Percentiles rank a stretch among this genome's conserved stretches.
These are phyloP conservation scores for Morpho achilles DNA, from an alignment of 2,888 invertebrate genomes.

Conservation along the genomic window DNA sequence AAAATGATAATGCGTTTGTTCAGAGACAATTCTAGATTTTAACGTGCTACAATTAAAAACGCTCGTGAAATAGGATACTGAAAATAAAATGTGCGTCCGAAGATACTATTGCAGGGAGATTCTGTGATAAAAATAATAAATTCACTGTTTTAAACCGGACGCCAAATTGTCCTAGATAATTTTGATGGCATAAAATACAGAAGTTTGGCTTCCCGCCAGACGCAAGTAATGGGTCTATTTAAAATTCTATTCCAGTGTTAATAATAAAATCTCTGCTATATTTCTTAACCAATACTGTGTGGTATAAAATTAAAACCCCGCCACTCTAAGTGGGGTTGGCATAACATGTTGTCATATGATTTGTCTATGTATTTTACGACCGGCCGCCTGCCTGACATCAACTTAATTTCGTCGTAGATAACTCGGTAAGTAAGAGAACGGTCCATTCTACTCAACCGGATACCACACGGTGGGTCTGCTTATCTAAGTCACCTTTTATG, in stretches of 20 bases:
- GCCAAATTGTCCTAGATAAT: slow-evolving; percentile 74
- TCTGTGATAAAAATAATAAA: slow-evolving; percentile 64
- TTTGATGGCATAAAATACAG: slow-evolving; percentile 67
- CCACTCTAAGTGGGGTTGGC: too few species aligned
- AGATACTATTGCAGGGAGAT: slow-evolving; percentile 44
- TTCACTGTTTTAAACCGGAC: slow-evolving; percentile 61
- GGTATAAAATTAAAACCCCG: slow-evolving; percentile 27
- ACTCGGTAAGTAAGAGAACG: too few species aligned
- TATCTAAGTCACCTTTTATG: too few species aligned
- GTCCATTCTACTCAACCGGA: too few species aligned
- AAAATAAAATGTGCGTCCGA: slow-evolving; percentile 24
- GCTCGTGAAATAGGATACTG: slow-evolving; percentile 16
- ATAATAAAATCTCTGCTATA: slow-evolving; percentile 24
- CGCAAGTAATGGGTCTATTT: slow-evolving; percentile 54
- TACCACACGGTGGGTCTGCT: too few species aligned
- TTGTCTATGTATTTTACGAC: too few species aligned
- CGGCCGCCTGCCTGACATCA: too few species aligned
- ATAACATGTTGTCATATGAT: too few species aligned
- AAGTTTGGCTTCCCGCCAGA: slow-evolving; percentile 60
- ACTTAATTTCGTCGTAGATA: too few species aligned
- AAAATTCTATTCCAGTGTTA: slow-evolving; percentile 43
- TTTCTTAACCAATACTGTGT: slow-evolving; percentile 16
- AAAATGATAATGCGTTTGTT: slow-evolving; percentile 1
- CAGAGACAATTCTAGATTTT: slow-evolving; percentile 1
- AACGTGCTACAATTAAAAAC: not conserved